These are phyloP conservation scores for Tinea trinotella DNA, from an alignment of 2,888 invertebrate species.

Conservation along the genomic window DNA sequence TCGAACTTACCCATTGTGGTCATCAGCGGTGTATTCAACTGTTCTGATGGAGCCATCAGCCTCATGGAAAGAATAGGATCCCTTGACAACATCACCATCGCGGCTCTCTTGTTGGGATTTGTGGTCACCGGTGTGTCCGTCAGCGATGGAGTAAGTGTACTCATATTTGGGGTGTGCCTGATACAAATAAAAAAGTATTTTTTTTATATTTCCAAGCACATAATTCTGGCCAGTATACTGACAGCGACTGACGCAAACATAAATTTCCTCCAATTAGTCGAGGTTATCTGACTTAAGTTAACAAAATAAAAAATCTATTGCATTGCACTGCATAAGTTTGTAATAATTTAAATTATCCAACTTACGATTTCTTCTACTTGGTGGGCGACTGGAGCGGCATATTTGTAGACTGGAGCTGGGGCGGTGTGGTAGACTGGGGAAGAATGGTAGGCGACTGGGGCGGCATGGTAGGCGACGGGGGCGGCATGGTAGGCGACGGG, in stretches of 20 bases:
- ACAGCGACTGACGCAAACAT: too few species aligned
- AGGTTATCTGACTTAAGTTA: not conserved
- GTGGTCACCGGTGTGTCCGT: constrained; percentile 66
- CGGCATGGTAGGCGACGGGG: constrained; percentile 25
- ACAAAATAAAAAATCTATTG: not conserved
- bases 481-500: constrained; percentile 26
- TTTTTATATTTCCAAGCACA: not conserved
- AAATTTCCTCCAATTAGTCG: not conserved
- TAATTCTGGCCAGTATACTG: too few species aligned
- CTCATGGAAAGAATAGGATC: constrained; percentile 60
- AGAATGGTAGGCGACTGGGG: constrained; percentile 25
- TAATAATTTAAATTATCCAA: constrained; percentile 3
- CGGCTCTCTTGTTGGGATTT: constrained; percentile 62
- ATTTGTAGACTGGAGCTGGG: constrained; percentile 26
- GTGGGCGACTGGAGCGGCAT: constrained; percentile 27
- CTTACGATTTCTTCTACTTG: constrained; percentile 35
- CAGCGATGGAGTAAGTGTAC: constrained; percentile 64
- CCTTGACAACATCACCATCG: constrained; percentile 65
- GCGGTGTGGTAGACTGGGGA: constrained; percentile 25
- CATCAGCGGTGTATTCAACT: constrained; percentile 64
- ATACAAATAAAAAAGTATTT: constrained; percentile 10
- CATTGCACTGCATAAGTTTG: too few species aligned
- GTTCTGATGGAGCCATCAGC: constrained; percentile 64
- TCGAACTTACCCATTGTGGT: constrained; percentile 47
- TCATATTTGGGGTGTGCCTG: constrained; percentile 49